Evolutionary conservation across 2,797 vertebrate species (phyloP), one percentile per base, ranked within the genome.

Genomic region (Microctenopoma steveboyesi): DNA sequence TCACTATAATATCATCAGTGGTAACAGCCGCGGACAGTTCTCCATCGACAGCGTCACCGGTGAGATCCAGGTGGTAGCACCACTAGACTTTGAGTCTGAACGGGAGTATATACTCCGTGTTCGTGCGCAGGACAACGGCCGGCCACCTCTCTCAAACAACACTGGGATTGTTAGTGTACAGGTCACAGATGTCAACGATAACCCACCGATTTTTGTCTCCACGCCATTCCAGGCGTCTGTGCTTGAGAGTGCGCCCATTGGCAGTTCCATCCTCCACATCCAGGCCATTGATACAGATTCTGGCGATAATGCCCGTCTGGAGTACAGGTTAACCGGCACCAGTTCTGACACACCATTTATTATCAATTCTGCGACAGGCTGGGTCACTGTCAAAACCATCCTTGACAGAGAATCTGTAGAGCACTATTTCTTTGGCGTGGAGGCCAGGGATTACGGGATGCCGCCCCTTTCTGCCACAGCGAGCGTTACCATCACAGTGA

Each of bases 211-310:
- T 69, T 99, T 99, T 87, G 97, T 99, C 60, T 99, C 97, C 74
- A 99, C 98, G 0, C 98, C 98, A 1, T 99, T 99, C 84, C 98
- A 99, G 85, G 96, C 97, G 1, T 96, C 97, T 0, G 97, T 98
- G 37, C 91, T 99, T 25, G 98, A 99, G 88, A 99, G 98, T 0
- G 95, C 95, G 3, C 97, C 98, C 0, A 72, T 98, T 0, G 97
- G 98, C 43, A 97, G 97, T 70, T 98, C 98, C 0, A 97, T 99
- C 69, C 95, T 99, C 78, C 97, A 98, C 83, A 98, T 99, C 82
- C 98, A 99, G 86, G 98, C 98, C 0, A 97, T 99, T 55, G 98
- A 99, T n/a, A 98, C 97, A 0, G 97, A 99, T 84, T 95, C 95
- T 0, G 95, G 93, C 0, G 98, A 99, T 90, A 99, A 99, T 13